These are phyloP conservation scores for Haemorhous mexicanus DNA, from an alignment of 2,113 vertebrate genomes.

Conservation along the genomic window DNA sequence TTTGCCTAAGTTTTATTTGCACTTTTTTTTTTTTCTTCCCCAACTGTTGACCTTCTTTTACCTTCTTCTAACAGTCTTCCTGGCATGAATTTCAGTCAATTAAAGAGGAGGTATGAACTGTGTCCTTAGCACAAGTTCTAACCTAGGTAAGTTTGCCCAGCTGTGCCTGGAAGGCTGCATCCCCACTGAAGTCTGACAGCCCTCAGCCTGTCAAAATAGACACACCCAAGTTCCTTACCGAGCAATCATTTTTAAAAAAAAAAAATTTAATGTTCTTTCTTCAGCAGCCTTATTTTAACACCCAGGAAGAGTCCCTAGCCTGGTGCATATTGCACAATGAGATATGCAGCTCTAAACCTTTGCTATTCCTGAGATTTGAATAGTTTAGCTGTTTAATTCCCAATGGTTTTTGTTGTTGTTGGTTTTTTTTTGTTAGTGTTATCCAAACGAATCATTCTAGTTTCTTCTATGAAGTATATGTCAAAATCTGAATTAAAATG, in stretches of 20 bases:
- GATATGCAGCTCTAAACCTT: not conserved
- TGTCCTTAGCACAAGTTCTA: not conserved
- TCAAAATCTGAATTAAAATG: not conserved
- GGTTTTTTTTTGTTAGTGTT: not conserved
- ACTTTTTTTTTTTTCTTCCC: rapidly evolving
- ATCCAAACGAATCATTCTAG: not conserved
- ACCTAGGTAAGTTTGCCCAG: not conserved
- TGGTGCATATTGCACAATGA: not conserved
- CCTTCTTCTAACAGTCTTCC: not conserved
- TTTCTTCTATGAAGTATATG: not conserved
- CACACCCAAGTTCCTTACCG: not conserved
- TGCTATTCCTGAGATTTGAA: not conserved
- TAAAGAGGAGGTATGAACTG: not conserved
- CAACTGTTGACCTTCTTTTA: not conserved
- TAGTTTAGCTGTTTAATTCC: not conserved
- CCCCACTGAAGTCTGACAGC: not conserved
- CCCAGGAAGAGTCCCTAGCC: not conserved
- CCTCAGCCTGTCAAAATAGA: not conserved
- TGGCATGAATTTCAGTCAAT: not conserved
- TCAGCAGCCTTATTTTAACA: not conserved
- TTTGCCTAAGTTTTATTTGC: not conserved
- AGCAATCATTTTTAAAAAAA: not conserved
- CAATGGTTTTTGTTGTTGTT: not conserved
- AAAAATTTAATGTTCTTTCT: not conserved
- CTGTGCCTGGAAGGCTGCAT: not conserved